phyloP scores from a whole-genome alignment of 2,797 vertebrate species.

The Pithecia hirsuta region DNA sequence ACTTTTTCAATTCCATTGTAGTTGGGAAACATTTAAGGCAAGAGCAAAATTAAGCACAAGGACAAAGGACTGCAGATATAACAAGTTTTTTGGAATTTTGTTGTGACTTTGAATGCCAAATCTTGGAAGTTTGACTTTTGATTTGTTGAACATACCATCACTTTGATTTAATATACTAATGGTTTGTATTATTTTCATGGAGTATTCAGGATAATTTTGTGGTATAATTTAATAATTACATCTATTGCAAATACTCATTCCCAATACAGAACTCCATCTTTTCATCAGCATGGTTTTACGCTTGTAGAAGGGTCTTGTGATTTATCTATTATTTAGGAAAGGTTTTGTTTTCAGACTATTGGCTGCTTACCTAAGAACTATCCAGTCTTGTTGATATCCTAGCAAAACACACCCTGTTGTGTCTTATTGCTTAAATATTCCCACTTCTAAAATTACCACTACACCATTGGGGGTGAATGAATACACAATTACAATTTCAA shows the following conservation, averaged over 20 bases:
- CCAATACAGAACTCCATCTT: background rate
- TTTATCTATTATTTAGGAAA: conserved; percentile 10
- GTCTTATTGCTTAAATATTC: conserved; percentile 77
- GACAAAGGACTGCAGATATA: background rate
- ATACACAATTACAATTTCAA: conserved; percentile 79
- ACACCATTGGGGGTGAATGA: conserved; percentile 74
- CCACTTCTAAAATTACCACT: conserved; percentile 79
- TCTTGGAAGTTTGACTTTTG: background rate
- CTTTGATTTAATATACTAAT: conserved; percentile 34
- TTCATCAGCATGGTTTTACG: background rate
- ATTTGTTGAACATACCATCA: conserved; percentile 36
- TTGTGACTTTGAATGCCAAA: background rate
- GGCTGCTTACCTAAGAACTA: conserved; percentile 61
- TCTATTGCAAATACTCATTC: conserved; percentile 4
- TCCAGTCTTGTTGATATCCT: conserved; percentile 43
- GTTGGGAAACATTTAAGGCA: background rate
- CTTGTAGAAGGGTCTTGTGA: background rate
- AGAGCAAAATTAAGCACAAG: background rate
- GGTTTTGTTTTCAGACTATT: conserved; percentile 44
- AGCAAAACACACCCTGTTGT: conserved; percentile 70
- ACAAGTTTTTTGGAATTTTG: background rate
- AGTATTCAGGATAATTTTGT: background rate
- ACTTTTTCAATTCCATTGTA: conserved; percentile 19
- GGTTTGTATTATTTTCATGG: conserved; percentile 31
- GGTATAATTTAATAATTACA: background rate